Conservation (phyloP, 2,113 vertebrate genomes). For the Cisticola juncidis region DNA sequence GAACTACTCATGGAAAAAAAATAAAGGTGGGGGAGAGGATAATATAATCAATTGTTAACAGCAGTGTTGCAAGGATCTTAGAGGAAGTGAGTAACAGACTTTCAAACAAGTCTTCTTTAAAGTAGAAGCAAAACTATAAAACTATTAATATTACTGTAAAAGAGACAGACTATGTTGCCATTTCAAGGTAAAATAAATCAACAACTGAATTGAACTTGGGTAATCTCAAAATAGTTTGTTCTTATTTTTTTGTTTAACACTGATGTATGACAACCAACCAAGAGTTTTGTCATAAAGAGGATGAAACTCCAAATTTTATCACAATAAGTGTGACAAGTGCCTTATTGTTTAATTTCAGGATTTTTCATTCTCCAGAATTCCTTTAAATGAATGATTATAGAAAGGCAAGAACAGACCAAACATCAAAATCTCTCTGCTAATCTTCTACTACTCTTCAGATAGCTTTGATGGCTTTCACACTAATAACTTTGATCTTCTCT, state of each 20-base stretch:
- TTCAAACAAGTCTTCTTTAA: neutral
- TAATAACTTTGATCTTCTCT: neutral
- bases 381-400: neutral
- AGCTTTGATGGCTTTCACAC: neutral
- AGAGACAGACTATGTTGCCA: neutral
- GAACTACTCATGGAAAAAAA: neutral
- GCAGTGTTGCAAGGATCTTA: neutral
- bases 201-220: neutral
- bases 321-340: neutral
- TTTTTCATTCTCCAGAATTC: neutral
- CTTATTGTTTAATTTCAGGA: neutral
- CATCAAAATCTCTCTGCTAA: fast-evolving
- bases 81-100: neutral
- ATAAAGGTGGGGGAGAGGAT: neutral
- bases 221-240: neutral
- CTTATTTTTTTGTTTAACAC: neutral
- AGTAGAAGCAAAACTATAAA: neutral
- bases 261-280: neutral
- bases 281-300: neutral
- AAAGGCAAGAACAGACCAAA: neutral
- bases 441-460: neutral
- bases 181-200: neutral
- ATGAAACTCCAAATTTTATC: neutral
- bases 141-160: neutral
- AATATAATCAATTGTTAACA: neutral